Evolutionary conservation across 2,888 invertebrate genomes (phyloP).

Genomic region (Caprella mutica): DNA sequence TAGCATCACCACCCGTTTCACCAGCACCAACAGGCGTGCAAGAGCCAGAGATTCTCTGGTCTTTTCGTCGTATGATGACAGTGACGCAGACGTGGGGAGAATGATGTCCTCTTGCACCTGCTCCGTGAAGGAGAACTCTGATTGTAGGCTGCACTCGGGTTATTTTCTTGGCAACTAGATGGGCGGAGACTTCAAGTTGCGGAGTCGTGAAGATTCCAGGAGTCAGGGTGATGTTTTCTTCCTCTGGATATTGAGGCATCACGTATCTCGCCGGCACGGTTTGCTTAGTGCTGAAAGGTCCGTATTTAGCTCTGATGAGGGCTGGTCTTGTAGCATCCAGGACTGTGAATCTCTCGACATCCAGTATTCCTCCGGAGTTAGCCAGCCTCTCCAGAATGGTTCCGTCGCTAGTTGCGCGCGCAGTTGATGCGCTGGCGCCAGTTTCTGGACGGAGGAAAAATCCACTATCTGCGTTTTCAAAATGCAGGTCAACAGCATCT

Average conservation of each 20-base stretch:
- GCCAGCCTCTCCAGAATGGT: constrained; percentile 4
- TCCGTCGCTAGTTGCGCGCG: constrained; percentile 6
- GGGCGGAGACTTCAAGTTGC: constrained; percentile 80
- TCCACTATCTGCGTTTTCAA: constrained; percentile 31
- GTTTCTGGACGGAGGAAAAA: constrained; percentile 28
- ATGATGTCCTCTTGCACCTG: constrained; percentile 35
- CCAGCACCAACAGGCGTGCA: constrained; percentile 56
- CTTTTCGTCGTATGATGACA: constrained; percentile 30
- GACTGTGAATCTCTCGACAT: constrained; percentile 58
- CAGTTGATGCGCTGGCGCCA: background rate
- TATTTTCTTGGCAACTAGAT: constrained; percentile 74
- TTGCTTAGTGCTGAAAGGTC: constrained; percentile 89
- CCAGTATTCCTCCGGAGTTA: constrained; percentile 19
- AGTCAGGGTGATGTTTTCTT: constrained; percentile 37
- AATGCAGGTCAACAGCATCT: constrained; percentile 25
- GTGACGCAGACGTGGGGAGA: constrained; percentile 33
- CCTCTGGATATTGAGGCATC: constrained; percentile 54
- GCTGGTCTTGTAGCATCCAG: constrained; percentile 82
- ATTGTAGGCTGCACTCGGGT: constrained; percentile 83
- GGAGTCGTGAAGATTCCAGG: constrained; percentile 54
- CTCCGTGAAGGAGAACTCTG: constrained; percentile 76
- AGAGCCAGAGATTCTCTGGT: constrained; percentile 64
- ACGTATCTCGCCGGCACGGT: constrained; percentile 81
- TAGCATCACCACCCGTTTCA: constrained; percentile 72
- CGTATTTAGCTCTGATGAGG: constrained; percentile 81